Percentiles rank a stretch among this genome's conserved stretches.
Conservation (phyloP, 2,888 invertebrate genomes). For the Nasonia oneida region DNA sequence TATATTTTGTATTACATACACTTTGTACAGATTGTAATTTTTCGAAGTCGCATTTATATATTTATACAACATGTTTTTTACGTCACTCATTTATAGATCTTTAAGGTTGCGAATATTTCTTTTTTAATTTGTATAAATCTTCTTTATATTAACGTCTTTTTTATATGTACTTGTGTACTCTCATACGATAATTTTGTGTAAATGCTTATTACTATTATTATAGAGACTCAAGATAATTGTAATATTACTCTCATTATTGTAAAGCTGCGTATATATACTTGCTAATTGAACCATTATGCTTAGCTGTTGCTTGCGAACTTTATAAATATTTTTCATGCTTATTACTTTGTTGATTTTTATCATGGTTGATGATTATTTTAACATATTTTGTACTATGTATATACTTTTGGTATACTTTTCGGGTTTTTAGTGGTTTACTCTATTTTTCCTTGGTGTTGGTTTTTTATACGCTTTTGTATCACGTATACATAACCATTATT, state of each 20-base stretch:
- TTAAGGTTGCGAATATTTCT: slow-evolving; percentile 41
- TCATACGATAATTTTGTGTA: slow-evolving; percentile 36
- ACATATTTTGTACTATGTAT: background rate
- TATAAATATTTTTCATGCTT: slow-evolving; percentile 28
- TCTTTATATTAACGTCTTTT: slow-evolving; percentile 47
- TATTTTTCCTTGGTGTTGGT: slow-evolving; percentile 49
- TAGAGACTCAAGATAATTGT: slow-evolving; percentile 22
- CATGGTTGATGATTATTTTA: slow-evolving; percentile 2
- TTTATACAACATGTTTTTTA: slow-evolving; percentile 35
- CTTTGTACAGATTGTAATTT: slow-evolving; percentile 44
- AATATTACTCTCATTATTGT: slow-evolving; percentile 30
- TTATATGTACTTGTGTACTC: slow-evolving; percentile 37
- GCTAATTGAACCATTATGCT: slow-evolving; percentile 43
- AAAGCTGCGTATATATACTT: slow-evolving; percentile 34
- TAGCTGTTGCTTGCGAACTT: slow-evolving; percentile 49
- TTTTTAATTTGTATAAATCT: slow-evolving; percentile 34
- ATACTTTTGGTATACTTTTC: slow-evolving; percentile 26
- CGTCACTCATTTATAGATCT: slow-evolving; percentile 31
- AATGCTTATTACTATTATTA: slow-evolving; percentile 28
- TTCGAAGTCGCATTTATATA: slow-evolving; percentile 40
- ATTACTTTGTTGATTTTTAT: background rate
- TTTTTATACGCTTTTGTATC: slow-evolving; percentile 47
- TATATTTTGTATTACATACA: slow-evolving; percentile 51
- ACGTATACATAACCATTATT: slow-evolving; percentile 20
- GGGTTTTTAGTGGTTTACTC: background rate